These are phyloP conservation scores for Scleropages formosus DNA, from an alignment of 2,797 vertebrate genomes.

Conservation along the genomic window DNA sequence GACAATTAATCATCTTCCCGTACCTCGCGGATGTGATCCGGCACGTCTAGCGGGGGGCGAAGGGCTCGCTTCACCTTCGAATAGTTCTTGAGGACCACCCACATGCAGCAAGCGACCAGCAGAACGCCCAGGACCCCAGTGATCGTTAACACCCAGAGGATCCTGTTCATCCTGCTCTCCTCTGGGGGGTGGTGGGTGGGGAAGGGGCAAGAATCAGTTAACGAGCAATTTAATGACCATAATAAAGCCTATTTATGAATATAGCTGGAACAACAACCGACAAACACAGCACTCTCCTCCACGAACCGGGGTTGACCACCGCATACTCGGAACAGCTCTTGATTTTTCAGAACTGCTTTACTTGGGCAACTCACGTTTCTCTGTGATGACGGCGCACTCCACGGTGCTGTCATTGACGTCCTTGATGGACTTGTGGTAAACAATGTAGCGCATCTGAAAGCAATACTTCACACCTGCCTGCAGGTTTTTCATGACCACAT, in stretches of 20 bases:
- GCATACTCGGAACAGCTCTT: no score
- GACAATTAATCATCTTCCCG: no score
- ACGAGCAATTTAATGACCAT: no score
- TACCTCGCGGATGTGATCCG: conserved; percentile 27
- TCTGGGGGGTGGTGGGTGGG: not conserved
- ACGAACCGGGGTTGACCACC: no score
- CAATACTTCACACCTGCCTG: conserved; percentile 48
- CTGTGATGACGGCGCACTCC: conserved; percentile 39
- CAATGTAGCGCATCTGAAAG: not conserved
- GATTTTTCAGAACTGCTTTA: no score
- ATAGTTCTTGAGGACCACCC: not conserved
- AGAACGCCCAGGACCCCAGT: accelerated
- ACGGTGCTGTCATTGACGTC: conserved; percentile 27
- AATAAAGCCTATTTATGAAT: no score
- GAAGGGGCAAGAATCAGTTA: not conserved
- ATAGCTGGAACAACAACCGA: no score
- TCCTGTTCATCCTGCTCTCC: not conserved
- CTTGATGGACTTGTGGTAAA: accelerated
- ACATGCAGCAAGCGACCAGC: accelerated
- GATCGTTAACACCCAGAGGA: not conserved
- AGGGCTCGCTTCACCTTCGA: conserved; percentile 40
- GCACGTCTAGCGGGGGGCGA: not conserved
- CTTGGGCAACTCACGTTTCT: conserved; percentile 36
- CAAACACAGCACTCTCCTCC: no score
- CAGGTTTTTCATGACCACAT: not conserved